Evolutionary conservation across 2,797 vertebrate genomes (phyloP), one percentile per base, ranked within the genome.

Genomic region (Bufotes viridis): DNA sequence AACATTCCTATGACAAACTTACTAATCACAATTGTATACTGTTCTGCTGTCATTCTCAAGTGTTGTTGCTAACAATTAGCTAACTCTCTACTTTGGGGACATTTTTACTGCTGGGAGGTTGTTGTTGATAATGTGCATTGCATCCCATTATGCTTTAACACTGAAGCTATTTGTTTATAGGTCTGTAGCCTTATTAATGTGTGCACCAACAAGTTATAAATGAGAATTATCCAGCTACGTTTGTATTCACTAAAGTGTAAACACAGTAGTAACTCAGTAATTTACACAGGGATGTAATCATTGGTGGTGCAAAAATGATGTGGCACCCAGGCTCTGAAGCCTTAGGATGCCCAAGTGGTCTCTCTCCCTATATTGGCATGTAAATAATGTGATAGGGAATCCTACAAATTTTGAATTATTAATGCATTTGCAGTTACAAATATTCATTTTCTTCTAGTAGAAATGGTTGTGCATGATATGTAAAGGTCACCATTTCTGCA

Each of bases 11-110:
- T 67, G 0, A 78, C 83, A 34, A 85, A 90, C 24, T 81, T 90
- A 78, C 91, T 94, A 1, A 69, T 95, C 82, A 82, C 94, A 26
- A 90, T 94, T 70, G 88, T 93, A 7, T 92, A 92, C 0, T 67
- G 90, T 0, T 57, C 91, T 17, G 88, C 92, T 0, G 78, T 90
- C 0, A 7, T 90, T 58, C 87, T 94, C 26, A 87, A 14, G 53
- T 86, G 90, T 29, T 60, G 57, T 78, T 82, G 86, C 13, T 89
- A 86, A 80, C 60, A 78, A 58, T 42, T 22, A 13, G 11, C 18
- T 61, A 65, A 55, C 26, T 17, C 5, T 42, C 14, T 22, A 79
- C 60, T 20, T 22, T 81, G 57, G 78, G 29, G 76, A 34, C 10
- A 9, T 20, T 3, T 34, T 60, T 22, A 55, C 26, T 58, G 13